Evolutionary conservation across 1,140 invertebrate species (phyloP).

Genomic region (Drosophila trapezifrons): DNA sequence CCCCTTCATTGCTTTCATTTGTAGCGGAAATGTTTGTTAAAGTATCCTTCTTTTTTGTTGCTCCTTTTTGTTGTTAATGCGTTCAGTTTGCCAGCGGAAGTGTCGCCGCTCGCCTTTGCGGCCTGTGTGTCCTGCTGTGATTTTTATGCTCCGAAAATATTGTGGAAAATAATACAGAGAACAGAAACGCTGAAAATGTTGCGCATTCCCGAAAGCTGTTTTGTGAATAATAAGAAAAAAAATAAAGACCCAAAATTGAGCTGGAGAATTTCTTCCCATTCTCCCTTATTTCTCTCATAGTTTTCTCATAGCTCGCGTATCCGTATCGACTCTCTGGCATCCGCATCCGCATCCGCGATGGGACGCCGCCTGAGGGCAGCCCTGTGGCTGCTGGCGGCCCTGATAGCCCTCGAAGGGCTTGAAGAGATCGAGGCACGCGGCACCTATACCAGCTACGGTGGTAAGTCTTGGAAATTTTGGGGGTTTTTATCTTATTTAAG

Average conservation of each 20-base stretch:
- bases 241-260: constrained; percentile 20
- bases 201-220: constrained; percentile 29
- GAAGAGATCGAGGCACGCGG: constrained; percentile 31
- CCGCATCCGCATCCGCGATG: constrained; percentile 42
- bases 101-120: constrained; percentile 56
- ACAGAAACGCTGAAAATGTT: constrained; percentile 34
- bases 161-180: constrained; percentile 21
- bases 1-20: constrained; percentile 77
- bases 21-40: constrained; percentile 81
- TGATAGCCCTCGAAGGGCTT: constrained; percentile 40
- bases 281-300: not conserved
- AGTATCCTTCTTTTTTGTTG: constrained; percentile 64
- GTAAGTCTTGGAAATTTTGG: too few relatives aligned
- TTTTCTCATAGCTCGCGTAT: constrained; percentile 22
- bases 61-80: constrained; percentile 39
- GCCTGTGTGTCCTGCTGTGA: constrained; percentile 56
- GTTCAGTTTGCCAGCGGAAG: constrained; percentile 74
- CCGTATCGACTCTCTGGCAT: constrained; percentile 20
- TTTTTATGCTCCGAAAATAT: constrained; percentile 57
- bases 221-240: constrained; percentile 9
- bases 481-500: too few relatives aligned
- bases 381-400: constrained; percentile 66
- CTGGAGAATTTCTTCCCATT: constrained; percentile 1
- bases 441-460: constrained; percentile 38
- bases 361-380: constrained; percentile 60